These are phyloP conservation scores for Synanceia verrucosa DNA, from an alignment of 2,797 vertebrate species.

Conservation along the genomic window DNA sequence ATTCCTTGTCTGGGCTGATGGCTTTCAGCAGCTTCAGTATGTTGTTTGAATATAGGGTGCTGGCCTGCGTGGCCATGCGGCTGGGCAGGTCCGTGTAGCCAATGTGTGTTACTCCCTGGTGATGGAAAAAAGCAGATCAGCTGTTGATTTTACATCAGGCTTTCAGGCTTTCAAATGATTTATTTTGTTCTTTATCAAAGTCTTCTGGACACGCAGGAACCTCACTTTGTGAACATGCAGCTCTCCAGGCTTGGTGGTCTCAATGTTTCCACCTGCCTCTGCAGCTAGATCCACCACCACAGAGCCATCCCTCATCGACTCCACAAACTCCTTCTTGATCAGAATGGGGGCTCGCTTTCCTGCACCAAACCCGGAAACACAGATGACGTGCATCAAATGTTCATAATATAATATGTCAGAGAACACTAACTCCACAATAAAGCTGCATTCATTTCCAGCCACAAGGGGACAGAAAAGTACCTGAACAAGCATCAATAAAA, in stretches of 20 bases:
- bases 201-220: not conserved
- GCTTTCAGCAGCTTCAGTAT: slow-evolving; percentile 90
- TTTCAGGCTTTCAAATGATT: not conserved
- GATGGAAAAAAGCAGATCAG: not conserved
- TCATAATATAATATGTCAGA: not conserved
- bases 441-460: not conserved
- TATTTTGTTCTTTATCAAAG: not conserved
- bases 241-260: slow-evolving; percentile 77
- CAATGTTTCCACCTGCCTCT: slow-evolving; percentile 81
- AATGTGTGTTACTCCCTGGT: slow-evolving; percentile 87
- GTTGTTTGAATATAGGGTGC: slow-evolving; percentile 89
- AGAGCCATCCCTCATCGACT: slow-evolving; percentile 77
- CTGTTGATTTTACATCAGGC: not conserved
- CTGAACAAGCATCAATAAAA: not conserved
- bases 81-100: slow-evolving; percentile 88
- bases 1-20: slow-evolving; percentile 87
- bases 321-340: slow-evolving; percentile 78
- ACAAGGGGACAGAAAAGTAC: not conserved
- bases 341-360: slow-evolving; percentile 74
- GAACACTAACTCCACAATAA: not conserved
- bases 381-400: not conserved
- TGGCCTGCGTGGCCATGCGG: slow-evolving; percentile 87
- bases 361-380: slow-evolving; percentile 22
- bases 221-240: slow-evolving; percentile 73
- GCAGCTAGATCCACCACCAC: slow-evolving; percentile 80